Evolutionary conservation across 2,113 vertebrate genomes (phyloP), one percentile per base, ranked within the genome.

Genomic region (Chaenogobius annularis): DNA sequence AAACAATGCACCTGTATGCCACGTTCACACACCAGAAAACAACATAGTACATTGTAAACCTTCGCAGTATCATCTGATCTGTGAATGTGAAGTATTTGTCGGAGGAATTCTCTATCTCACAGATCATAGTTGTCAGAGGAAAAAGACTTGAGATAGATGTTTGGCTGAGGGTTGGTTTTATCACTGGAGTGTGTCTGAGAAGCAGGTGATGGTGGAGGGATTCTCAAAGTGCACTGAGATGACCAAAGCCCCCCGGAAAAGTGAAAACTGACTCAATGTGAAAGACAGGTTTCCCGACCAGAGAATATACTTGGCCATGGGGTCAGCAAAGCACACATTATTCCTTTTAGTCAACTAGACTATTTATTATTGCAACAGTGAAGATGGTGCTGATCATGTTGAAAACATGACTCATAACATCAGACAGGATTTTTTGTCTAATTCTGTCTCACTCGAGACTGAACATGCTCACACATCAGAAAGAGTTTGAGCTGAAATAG

Each of bases 71-170:
- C 72, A 37, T n/a, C 1, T 23, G 43, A 78, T 83, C 73, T 81
- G 47, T 46, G 56, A 66, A 43, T 74, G 46, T 37, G 19, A 79
- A 81, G 70, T 62, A 84, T 84, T 72, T 69, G 66, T 75, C 73
- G 58, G 43, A 75, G 74, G 78, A 80, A 82, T 83, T 68, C 69
- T 47, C 80, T 81, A 85, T 88, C 83, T 69, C n/a, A 35, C 43
- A 20, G 77, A 84, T 83, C 80, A 74, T 22, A 54, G 63, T 62
- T 69, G 77, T 81, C 26, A 31, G 26, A 79, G 82, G 63, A 73
- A 69, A 61, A 78, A 69, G 63, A 83, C 74, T 74, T 43, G 77
- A 65, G 63, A 65, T 17, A 31, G 63, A 69, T 48, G 79, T 73
- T 81, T 77, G 71, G 73, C 31, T 26, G 64, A 44, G 40, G 47